Conservation (phyloP, 2,888 invertebrate genomes). For the Agrochola macilenta region DNA sequence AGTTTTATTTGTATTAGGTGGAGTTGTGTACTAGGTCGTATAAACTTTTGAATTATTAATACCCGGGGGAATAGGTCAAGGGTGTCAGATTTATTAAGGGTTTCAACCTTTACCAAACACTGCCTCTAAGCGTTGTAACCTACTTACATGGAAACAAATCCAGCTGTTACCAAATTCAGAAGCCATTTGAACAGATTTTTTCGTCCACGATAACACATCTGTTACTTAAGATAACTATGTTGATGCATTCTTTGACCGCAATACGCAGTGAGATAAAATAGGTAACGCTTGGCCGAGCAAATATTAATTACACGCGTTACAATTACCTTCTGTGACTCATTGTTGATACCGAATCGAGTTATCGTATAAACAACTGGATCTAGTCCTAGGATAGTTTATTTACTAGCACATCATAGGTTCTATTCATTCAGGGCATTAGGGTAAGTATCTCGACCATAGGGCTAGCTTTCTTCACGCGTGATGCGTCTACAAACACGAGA, state of each 20-base stretch:
- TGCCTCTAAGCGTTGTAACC: neutral
- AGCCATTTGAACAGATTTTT: slow-evolving; percentile 39
- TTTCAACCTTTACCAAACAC: neutral
- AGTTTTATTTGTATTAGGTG: neutral
- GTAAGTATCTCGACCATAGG: no score
- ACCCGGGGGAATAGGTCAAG: slow-evolving; percentile 21
- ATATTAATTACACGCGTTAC: slow-evolving; percentile 72
- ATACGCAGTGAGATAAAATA: slow-evolving; percentile 73
- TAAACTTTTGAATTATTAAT: neutral
- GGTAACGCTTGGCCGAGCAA: slow-evolving; percentile 70
- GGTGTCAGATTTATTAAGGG: neutral
- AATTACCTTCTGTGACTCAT: slow-evolving; percentile 68
- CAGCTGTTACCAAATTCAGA: slow-evolving; percentile 20
- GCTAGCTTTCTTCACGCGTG: no score
- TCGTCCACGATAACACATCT: slow-evolving; percentile 47
- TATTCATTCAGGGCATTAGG: no score
- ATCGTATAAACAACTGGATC: slow-evolving; percentile 12
- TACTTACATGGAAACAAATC: neutral
- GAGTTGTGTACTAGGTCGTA: neutral
- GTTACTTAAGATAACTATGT: slow-evolving; percentile 41
- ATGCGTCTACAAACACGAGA: neutral
- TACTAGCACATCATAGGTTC: neutral
- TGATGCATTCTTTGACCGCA: slow-evolving; percentile 68
- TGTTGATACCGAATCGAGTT: slow-evolving; percentile 58
- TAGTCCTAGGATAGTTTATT: slow-evolving; percentile 8